Base-by-base conservation (phyloP, 1,140 invertebrate species). In the Globodera ellingtonae region DNA sequence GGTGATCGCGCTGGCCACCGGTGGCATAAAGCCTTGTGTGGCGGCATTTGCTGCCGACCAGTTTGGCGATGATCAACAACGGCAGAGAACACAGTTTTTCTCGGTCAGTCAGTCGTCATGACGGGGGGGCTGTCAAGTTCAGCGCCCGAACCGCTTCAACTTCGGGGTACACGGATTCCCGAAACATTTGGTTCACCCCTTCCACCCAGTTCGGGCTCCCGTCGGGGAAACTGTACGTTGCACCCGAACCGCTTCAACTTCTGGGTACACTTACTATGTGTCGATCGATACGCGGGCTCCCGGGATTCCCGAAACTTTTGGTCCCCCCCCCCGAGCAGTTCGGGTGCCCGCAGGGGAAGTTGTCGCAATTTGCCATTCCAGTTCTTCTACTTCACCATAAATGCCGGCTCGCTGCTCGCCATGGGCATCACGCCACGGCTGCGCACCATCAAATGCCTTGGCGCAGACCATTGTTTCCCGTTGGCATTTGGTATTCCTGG, bases 11-110 rank as follows among this genome's bases (percentile, higher is more conserved):
- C 77, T 96, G 15, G 95, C 95, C 0, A 95, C 95, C 0, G 97
- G 96, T 9, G 95, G 97, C 4, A 98, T 99, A 86, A 99, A 99
- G 89, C 96, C 97, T 0, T 98, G 96, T 89, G 96, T 98, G 0
- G 93, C 95, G 0, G 94, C 97, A 0, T 98, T 99, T 90, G 97
- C 97, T 52, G 85, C 81, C n/a, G 83, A 85, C 78, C 85, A 86
- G 47, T 75, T 70, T 44, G 86, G 83, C 66, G 86, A 90, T 79
- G 44, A 87, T 46, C 87, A 89, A 47, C 79, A 89, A 35, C 62
- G 81, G n/a, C 81, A 88, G 15, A 48, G 87, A 10, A 79, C 84
- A 10, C 93, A 92, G 77, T 98, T 96, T 90, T 98, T 98, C 90
- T 96, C 95, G 9, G 75, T 77, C 50, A 77, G 46, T 77, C 6